Percentiles rank a stretch among this genome's conserved stretches.
phyloP scores from a whole-genome alignment of 2,113 vertebrate genomes.

The Strix uralensis region DNA sequence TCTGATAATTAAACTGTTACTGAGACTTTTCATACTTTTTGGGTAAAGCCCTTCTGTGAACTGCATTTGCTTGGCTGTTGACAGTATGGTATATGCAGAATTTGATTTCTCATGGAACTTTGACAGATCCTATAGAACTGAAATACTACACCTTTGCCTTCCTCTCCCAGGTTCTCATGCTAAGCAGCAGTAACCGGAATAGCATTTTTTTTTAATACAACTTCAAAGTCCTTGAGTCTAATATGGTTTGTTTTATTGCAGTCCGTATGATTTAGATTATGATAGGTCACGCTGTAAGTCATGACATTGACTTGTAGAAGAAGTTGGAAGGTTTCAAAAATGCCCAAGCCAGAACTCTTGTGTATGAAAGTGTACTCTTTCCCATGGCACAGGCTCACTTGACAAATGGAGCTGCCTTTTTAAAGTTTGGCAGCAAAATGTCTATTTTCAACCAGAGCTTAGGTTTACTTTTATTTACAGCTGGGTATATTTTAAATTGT shows the following conservation, averaged over 20 bases:
- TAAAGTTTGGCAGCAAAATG: background rate
- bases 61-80: background rate
- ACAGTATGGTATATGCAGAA: fast-evolving
- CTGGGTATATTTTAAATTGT: background rate
- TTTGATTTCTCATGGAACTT: background rate
- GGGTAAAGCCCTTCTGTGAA: background rate
- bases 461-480: background rate
- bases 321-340: background rate
- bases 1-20: background rate
- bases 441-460: background rate
- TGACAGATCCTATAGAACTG: background rate
- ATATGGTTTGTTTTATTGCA: background rate
- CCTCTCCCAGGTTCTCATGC: background rate
- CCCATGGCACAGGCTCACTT: background rate
- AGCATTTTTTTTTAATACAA: background rate
- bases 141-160: background rate
- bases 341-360: background rate
- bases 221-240: background rate
- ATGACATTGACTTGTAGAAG: background rate
- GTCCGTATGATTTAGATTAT: background rate
- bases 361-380: background rate
- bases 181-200: background rate
- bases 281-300: background rate
- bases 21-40: background rate
- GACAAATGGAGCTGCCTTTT: background rate